A percentile compares a stretch with the other conserved stretches of the same genome.
phyloP scores from a whole-genome alignment of 2,113 vertebrate genomes.

The Megaceryle maxima region DNA sequence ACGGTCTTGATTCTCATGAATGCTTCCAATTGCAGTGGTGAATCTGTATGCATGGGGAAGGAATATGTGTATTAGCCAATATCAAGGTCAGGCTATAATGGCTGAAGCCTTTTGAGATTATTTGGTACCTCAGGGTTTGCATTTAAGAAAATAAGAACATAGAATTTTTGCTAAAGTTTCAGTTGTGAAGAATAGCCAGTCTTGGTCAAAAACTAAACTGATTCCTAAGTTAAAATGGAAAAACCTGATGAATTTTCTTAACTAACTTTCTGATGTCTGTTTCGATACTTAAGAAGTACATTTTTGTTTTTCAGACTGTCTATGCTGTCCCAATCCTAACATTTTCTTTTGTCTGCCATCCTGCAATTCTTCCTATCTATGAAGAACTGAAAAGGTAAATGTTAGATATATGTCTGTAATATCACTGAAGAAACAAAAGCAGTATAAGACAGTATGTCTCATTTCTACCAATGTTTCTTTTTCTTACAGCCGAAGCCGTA shows the following conservation, averaged over 20 bases:
- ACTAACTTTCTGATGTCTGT: neutral
- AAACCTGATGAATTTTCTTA: neutral
- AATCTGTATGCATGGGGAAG: neutral
- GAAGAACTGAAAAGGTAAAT: conserved; percentile 94
- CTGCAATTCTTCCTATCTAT: conserved; percentile 96
- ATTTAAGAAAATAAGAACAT: neutral
- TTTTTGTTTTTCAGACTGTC: conserved; percentile 84
- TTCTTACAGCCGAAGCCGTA: conserved; percentile 85
- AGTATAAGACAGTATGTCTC: neutral
- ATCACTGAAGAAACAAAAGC: neutral
- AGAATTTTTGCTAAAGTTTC: neutral
- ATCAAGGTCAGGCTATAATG: neutral
- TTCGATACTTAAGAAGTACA: neutral
- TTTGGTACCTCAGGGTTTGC: neutral
- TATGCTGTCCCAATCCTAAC: conserved; percentile 95
- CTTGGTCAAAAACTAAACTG: neutral
- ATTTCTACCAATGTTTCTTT: conserved; percentile 1
- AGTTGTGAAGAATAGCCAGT: neutral
- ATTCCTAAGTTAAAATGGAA: neutral
- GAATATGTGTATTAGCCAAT: neutral
- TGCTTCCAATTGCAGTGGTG: neutral
- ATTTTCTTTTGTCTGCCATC: conserved; percentile 97
- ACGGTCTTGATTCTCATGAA: neutral
- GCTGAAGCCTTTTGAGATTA: neutral
- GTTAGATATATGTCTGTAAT: neutral